Conservation (phyloP, 2,797 vertebrate genomes). For the Halcyon chelicuti region DNA sequence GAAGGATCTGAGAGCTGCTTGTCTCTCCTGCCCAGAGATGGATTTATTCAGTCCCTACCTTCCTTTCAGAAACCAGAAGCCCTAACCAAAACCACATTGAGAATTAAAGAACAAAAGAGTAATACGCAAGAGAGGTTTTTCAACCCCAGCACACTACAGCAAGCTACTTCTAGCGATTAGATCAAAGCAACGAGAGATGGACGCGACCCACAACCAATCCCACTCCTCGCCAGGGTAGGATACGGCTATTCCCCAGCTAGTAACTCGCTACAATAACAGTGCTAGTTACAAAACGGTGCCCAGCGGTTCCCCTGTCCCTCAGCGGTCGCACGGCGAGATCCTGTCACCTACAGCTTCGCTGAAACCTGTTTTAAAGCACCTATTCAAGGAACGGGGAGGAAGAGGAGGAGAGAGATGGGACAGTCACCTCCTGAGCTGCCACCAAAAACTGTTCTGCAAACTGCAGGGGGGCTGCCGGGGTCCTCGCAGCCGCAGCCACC, state of each 20-base stretch:
- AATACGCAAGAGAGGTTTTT: background rate
- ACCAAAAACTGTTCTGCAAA: background rate
- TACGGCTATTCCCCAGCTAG: background rate
- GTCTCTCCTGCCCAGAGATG: background rate
- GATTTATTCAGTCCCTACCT: background rate
- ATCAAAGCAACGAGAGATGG: background rate
- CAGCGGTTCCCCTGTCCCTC: background rate
- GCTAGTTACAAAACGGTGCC: background rate
- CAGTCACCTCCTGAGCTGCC: background rate
- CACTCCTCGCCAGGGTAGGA: background rate
- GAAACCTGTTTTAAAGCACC: background rate
- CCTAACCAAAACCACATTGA: background rate
- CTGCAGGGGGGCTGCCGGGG: background rate
- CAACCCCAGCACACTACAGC: background rate
- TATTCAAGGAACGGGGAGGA: background rate
- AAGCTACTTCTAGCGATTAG: background rate
- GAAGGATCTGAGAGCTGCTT: background rate
- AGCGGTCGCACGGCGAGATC: background rate
- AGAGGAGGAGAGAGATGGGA: conserved; percentile 14
- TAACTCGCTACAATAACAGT: background rate
- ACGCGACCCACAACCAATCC: background rate
- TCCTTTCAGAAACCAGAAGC: background rate
- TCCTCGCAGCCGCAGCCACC: background rate
- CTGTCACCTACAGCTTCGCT: background rate
- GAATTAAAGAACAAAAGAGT: background rate